phyloP scores from a whole-genome alignment of 2,797 vertebrate species.

The Pristis pectinata region DNA sequence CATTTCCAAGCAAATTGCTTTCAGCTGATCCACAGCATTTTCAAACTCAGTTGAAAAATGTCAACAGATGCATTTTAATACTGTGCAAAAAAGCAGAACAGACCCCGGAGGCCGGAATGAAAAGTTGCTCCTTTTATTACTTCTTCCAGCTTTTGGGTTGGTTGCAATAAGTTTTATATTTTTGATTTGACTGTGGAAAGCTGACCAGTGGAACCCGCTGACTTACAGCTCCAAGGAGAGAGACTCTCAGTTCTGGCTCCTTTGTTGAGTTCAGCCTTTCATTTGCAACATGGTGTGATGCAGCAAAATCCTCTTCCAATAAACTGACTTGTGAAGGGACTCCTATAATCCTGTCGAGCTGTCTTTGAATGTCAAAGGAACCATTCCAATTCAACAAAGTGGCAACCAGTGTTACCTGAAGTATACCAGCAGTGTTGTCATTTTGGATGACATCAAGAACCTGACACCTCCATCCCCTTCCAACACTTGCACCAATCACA shows the following conservation, averaged over 20 bases:
- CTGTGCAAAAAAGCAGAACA: constrained; percentile 66
- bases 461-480: too few relatives aligned
- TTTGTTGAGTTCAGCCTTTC: not conserved
- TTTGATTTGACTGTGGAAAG: not conserved
- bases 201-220: not conserved
- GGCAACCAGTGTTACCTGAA: not conserved
- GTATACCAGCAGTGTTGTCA: not conserved
- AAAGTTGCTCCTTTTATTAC: constrained; percentile 28
- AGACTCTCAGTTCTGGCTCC: not conserved
- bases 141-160: not conserved
- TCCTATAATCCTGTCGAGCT: not conserved
- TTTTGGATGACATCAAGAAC: too few relatives aligned
- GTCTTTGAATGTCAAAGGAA: not conserved
- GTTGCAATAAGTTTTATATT: not conserved
- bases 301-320: not conserved
- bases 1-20: constrained; percentile 84
- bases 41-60: constrained; percentile 82
- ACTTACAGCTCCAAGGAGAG: not conserved
- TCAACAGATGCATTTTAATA: constrained; percentile 75
- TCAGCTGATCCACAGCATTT: constrained; percentile 82
- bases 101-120: constrained; percentile 26
- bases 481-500: too few relatives aligned
- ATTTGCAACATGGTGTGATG: not conserved
- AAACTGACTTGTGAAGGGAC: not conserved
- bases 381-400: not conserved